These are phyloP conservation scores for Rhagium mordax DNA, from an alignment of 2,888 invertebrate genomes.

Conservation along the genomic window DNA sequence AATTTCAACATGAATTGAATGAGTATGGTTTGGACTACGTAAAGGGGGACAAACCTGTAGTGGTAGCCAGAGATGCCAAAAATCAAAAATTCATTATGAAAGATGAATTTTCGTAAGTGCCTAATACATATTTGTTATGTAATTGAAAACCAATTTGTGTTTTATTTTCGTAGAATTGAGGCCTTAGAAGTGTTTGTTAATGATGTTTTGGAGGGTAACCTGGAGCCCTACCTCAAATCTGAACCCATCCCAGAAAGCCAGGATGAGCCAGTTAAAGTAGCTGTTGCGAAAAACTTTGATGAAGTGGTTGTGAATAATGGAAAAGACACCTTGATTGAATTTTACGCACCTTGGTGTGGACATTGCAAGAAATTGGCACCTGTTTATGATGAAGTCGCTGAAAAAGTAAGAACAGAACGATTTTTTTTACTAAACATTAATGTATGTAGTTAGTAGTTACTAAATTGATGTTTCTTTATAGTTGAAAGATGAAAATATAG, in stretches of 20 bases:
- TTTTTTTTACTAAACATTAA: background rate
- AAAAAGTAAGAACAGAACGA: slow-evolving; percentile 77
- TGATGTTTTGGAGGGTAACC: slow-evolving; percentile 84
- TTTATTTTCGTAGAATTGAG: slow-evolving; percentile 81
- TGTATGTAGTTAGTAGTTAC: background rate
- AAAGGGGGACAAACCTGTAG: slow-evolving; percentile 90
- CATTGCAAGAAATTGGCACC: slow-evolving; percentile 98
- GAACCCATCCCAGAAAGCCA: slow-evolving; percentile 92
- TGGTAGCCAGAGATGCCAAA: slow-evolving; percentile 86
- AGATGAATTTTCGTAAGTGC: slow-evolving; percentile 88
- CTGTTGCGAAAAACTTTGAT: slow-evolving; percentile 98
- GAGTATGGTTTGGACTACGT: slow-evolving; percentile 94
- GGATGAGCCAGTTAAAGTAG: slow-evolving; percentile 87
- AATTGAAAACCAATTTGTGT: too few species aligned
- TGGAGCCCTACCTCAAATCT: slow-evolving; percentile 96
- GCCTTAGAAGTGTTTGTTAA: slow-evolving; percentile 88
- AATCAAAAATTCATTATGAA: slow-evolving; percentile 93
- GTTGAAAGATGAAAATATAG: slow-evolving; percentile 82
- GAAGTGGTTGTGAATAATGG: slow-evolving; percentile 92
- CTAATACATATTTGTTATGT: too few species aligned
- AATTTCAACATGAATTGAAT: slow-evolving; percentile 94
- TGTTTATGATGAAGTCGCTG: slow-evolving; percentile 93
- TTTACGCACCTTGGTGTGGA: slow-evolving; percentile 99
- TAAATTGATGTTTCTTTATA: slow-evolving; percentile 31
- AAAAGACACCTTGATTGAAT: slow-evolving; percentile 96